phyloP scores from a whole-genome alignment of 2,113 vertebrate genomes.

The Neogobius melanostomus region DNA sequence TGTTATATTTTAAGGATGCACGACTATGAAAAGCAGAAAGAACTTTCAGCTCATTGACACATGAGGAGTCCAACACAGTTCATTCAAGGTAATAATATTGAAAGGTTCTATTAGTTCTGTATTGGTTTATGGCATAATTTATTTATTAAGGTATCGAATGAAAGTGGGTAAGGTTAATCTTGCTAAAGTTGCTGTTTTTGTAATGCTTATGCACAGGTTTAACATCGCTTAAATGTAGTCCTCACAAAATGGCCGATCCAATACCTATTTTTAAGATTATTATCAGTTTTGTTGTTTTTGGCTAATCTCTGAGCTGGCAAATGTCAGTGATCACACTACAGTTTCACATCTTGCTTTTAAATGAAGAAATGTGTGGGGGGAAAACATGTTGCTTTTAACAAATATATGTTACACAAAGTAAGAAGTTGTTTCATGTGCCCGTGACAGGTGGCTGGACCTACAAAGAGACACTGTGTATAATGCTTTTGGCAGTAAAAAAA shows the following conservation, averaged over 20 bases:
- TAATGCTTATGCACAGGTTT: too few relatives aligned
- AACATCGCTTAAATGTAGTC: too few relatives aligned
- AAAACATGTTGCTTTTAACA: neutral
- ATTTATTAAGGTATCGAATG: neutral
- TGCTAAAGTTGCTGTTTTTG: too few relatives aligned
- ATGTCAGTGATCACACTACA: too few relatives aligned
- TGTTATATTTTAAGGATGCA: neutral
- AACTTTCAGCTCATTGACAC: neutral
- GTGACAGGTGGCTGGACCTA: neutral
- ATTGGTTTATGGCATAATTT: neutral
- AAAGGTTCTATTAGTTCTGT: neutral
- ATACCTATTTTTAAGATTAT: too few relatives aligned
- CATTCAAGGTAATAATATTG: neutral
- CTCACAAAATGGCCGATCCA: too few relatives aligned
- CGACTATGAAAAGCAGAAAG: neutral
- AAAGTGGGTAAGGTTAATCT: neutral
- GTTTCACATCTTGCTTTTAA: neutral
- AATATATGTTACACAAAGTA: neutral
- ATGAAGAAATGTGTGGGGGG: conserved; percentile 17
- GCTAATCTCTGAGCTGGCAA: too few relatives aligned
- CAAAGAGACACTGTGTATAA: neutral
- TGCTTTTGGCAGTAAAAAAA: conserved; percentile 16
- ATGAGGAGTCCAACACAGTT: neutral
- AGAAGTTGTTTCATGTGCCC: neutral
- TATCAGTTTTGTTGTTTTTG: too few relatives aligned